Conservation (phyloP, 2,888 invertebrate species). For the Alsophila aescularia region DNA sequence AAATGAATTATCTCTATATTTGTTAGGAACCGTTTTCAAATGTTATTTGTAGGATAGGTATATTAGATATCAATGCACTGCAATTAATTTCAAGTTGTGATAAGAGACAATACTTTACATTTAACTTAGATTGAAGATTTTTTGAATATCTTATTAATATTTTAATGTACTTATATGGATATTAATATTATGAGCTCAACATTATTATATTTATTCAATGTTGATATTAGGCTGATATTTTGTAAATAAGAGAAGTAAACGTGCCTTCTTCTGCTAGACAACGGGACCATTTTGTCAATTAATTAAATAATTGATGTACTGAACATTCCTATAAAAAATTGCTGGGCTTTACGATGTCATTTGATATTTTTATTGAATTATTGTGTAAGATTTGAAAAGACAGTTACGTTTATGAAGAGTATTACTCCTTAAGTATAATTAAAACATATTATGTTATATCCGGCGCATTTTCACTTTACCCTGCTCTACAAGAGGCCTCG, state of each 20-base stretch:
- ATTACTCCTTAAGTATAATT: slow-evolving; percentile 73
- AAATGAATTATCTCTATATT: background rate
- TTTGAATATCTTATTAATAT: slow-evolving; percentile 38
- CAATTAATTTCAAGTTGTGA: slow-evolving; percentile 59
- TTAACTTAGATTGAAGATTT: slow-evolving; percentile 25
- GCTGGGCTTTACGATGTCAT: slow-evolving; percentile 57
- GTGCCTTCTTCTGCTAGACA: slow-evolving; percentile 71
- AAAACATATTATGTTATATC: slow-evolving; percentile 69
- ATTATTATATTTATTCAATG: slow-evolving; percentile 53
- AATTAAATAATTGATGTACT: slow-evolving; percentile 66
- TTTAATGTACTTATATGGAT: slow-evolving; percentile 41
- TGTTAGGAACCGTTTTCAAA: slow-evolving; percentile 5
- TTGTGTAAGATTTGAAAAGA: slow-evolving; percentile 57
- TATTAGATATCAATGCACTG: slow-evolving; percentile 39
- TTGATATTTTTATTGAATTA: slow-evolving; percentile 61
- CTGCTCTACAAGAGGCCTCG: background rate
- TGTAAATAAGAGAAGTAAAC: slow-evolving; percentile 42
- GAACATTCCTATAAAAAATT: slow-evolving; percentile 76
- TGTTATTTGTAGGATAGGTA: background rate
- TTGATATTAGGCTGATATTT: slow-evolving; percentile 43
- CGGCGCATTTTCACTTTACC: slow-evolving; percentile 38
- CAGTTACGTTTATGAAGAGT: slow-evolving; percentile 76
- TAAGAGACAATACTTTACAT: slow-evolving; percentile 54
- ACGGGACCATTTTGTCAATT: slow-evolving; percentile 72
- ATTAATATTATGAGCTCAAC: slow-evolving; percentile 55